A percentile compares a stretch with the other conserved stretches of the same genome.
Evolutionary conservation across 2,797 vertebrate genomes (phyloP).

Genomic region (Eospalax fontanierii): DNA sequence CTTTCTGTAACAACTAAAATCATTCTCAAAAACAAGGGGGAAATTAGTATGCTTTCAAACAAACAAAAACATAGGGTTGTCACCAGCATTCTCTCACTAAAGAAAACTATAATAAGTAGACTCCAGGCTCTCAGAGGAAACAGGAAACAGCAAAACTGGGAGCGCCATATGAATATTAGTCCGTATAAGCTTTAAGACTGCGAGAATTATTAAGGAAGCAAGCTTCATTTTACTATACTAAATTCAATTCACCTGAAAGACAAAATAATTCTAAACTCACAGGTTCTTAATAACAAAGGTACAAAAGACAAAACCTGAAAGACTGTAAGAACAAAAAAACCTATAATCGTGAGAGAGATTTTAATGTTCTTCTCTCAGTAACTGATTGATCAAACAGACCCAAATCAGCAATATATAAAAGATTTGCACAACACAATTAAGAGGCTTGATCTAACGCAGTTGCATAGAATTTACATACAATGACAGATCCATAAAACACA

Average conservation of each 20-base stretch:
- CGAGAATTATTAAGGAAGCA: conserved; percentile 36
- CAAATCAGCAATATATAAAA: background rate
- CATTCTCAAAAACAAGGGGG: background rate
- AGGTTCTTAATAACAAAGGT: background rate
- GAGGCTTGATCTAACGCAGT: background rate
- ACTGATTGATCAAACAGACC: background rate
- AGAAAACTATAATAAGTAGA: conserved; percentile 43
- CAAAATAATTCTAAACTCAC: conserved; percentile 47
- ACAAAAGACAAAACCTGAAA: conserved; percentile 42
- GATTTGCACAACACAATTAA: conserved; percentile 7
- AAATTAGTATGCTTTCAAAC: background rate
- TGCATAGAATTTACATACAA: background rate
- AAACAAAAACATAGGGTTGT: conserved; percentile 41
- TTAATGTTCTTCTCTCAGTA: background rate
- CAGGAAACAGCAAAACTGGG: background rate
- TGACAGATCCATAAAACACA: background rate
- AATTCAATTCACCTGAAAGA: background rate
- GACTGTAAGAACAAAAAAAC: background rate
- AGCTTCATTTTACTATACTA: background rate
- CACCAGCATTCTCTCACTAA: conserved; percentile 19
- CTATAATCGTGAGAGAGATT: background rate
- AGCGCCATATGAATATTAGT: background rate
- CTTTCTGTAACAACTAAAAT: background rate
- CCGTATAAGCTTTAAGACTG: background rate
- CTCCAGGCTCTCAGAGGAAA: conserved; percentile 15